These are phyloP conservation scores for Xanthorhoe spadicearia DNA, from an alignment of 2,888 invertebrate genomes.

Conservation along the genomic window DNA sequence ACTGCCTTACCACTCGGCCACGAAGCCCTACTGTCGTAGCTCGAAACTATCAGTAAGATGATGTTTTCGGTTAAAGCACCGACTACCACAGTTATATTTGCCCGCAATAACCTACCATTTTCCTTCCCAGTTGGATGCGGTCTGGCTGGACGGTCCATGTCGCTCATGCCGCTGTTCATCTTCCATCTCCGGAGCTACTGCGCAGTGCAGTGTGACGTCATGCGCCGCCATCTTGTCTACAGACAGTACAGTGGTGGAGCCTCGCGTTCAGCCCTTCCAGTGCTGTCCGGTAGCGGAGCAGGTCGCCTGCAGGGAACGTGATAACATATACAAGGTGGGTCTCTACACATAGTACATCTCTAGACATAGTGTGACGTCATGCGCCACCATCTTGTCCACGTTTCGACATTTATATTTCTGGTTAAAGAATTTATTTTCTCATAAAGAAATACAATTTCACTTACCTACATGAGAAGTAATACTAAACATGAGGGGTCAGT, in stretches of 20 bases:
- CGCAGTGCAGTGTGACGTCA: conserved; percentile 78
- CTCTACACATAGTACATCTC: too few species aligned
- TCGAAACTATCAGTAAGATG: too few species aligned
- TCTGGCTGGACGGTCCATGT: conserved; percentile 90
- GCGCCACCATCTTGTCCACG: conserved; percentile 73
- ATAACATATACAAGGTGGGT: conserved; percentile 74
- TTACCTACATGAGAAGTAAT: too few species aligned
- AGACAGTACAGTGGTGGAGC: conserved; percentile 84
- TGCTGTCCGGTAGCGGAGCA: conserved; percentile 87
- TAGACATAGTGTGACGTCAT: conserved; percentile 78
- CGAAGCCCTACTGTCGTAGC: too few species aligned
- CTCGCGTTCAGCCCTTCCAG: conserved; percentile 79
- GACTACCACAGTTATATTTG: too few species aligned
- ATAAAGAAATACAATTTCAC: too few species aligned
- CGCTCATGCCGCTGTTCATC: conserved; percentile 85
- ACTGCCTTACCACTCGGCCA: too few species aligned
- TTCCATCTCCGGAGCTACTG: conserved; percentile 44
- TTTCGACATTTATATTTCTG: too few species aligned
- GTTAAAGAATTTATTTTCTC: too few species aligned
- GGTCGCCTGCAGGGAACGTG: conserved; percentile 84
- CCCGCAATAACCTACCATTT: too few species aligned
- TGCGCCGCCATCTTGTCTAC: conserved; percentile 78
- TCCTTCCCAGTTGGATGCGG: conserved; percentile 53
- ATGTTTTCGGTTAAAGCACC: too few species aligned
- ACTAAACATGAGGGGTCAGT: too few species aligned